A percentile compares a stretch with the other conserved stretches of the same genome.
Evolutionary conservation across 2,888 invertebrate genomes (phyloP).

Genomic region (Pristionchus japonicus): DNA sequence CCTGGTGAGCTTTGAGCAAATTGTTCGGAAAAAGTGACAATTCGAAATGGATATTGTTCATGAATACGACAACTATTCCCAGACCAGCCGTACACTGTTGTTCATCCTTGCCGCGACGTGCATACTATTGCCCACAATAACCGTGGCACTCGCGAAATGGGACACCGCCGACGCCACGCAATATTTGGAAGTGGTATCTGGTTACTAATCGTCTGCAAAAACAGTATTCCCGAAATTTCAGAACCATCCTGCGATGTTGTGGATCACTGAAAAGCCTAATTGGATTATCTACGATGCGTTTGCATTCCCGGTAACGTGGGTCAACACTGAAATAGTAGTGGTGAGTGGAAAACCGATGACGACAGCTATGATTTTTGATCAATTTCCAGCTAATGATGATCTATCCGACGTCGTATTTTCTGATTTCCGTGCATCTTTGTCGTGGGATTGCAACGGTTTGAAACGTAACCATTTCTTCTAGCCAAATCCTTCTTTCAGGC

Average conservation of each 20-base stretch:
- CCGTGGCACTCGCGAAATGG: neutral
- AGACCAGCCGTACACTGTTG: neutral
- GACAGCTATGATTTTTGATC: neutral
- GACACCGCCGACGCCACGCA: neutral
- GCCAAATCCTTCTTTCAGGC: neutral
- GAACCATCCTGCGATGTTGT: neutral
- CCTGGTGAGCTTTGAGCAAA: no score
- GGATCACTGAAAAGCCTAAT: neutral
- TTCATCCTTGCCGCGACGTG: neutral
- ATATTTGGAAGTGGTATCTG: neutral
- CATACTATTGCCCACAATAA: neutral
- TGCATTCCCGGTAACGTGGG: neutral
- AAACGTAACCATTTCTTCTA: neutral
- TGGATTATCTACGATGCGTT: neutral
- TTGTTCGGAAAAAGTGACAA: no score
- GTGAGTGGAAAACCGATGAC: neutral
- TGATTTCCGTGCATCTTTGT: neutral
- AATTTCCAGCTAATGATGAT: neutral
- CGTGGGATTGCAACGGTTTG: neutral
- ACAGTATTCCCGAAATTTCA: neutral
- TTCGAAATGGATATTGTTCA: no score
- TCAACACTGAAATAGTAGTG: neutral
- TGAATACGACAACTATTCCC: neutral
- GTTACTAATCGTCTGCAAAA: neutral
- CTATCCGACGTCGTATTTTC: neutral